Evolutionary conservation across 2,797 vertebrate genomes (phyloP).

Genomic region (Phataginus tetradactyla): DNA sequence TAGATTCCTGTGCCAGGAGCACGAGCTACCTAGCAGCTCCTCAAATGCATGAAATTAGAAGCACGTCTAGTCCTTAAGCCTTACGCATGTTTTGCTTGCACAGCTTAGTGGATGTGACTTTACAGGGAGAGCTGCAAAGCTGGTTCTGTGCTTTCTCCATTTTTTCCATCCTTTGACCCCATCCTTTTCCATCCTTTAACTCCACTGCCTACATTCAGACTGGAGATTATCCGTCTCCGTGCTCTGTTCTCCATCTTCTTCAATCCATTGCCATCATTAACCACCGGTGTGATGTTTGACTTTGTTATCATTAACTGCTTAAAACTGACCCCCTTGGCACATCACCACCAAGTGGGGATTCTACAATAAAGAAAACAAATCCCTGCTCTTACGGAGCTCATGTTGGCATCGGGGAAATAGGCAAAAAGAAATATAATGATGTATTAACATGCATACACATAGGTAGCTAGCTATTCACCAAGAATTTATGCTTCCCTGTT

Average conservation of each 20-base stretch:
- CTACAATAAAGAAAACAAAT: not conserved
- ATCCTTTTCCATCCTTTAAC: not conserved
- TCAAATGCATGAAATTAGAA: not conserved
- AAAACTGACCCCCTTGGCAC: not conserved
- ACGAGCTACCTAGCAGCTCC: not conserved
- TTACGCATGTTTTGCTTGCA: not conserved
- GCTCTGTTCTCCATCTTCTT: not conserved
- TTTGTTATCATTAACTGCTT: not conserved
- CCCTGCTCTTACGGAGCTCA: not conserved
- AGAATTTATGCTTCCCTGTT: not conserved
- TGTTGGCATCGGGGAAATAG: not conserved
- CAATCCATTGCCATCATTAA: not conserved
- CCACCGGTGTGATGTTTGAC: not conserved
- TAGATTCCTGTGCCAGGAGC: not conserved
- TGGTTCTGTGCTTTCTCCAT: not conserved
- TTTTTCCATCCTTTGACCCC: not conserved
- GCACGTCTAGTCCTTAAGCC: no score
- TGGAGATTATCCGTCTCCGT: not conserved
- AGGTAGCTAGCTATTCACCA: not conserved
- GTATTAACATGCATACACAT: not conserved
- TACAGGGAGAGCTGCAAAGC: not conserved
- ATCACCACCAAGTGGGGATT: not conserved
- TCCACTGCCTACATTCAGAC: not conserved
- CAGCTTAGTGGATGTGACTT: not conserved
- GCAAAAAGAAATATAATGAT: rapidly evolving